These are phyloP conservation scores for Flexamia atlantica DNA, from an alignment of 2,888 invertebrate species.

Conservation along the genomic window DNA sequence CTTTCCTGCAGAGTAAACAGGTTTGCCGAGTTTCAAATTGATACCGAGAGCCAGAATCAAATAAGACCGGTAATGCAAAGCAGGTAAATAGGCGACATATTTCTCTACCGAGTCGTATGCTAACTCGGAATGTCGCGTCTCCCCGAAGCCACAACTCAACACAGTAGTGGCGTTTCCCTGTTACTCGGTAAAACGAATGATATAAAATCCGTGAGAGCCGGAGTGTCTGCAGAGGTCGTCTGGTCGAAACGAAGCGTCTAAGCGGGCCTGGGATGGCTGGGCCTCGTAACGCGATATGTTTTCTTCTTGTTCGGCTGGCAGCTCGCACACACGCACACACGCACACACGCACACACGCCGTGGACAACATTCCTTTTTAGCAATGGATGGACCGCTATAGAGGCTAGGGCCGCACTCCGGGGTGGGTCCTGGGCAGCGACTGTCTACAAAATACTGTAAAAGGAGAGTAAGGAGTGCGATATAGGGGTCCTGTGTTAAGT, in stretches of 20 bases:
- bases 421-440: slow-evolving; percentile 21
- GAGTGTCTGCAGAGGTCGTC: background rate
- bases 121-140: too few species aligned
- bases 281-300: slow-evolving; percentile 52
- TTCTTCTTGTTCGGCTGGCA: slow-evolving; percentile 49
- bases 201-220: background rate
- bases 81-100: background rate
- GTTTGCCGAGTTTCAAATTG: background rate
- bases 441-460: too few species aligned
- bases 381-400: slow-evolving; percentile 52
- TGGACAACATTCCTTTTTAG: slow-evolving; percentile 58
- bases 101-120: background rate
- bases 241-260: slow-evolving; percentile 26
- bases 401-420: background rate
- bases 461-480: too few species aligned
- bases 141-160: too few species aligned
- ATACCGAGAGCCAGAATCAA: too few species aligned
- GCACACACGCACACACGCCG: background rate
- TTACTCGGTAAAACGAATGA: background rate
- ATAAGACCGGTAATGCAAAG: background rate
- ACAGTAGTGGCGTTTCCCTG: background rate
- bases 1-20: background rate
- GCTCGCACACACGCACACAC: slow-evolving; percentile 6
- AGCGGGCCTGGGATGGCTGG: slow-evolving; percentile 32
- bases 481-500: too few species aligned